A percentile compares a stretch with the other conserved stretches of the same genome.
Conservation (phyloP, 2,113 vertebrate genomes). For the Mormyrus lacerda region DNA sequence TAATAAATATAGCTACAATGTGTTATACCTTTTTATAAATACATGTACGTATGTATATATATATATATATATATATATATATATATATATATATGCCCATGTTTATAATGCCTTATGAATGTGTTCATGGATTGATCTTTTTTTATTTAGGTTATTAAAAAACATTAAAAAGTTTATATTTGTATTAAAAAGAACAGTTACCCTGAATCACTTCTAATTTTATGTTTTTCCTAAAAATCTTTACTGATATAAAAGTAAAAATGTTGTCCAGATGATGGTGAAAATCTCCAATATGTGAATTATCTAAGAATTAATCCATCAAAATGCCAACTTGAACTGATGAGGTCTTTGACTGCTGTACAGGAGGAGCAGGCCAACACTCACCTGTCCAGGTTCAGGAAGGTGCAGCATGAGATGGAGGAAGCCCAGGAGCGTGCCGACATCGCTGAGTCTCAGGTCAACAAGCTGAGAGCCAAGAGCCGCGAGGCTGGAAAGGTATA, state of each 20-base stretch:
- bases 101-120: no score
- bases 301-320: background rate
- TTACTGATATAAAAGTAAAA: background rate
- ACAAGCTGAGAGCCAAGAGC: background rate
- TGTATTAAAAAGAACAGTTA: no score
- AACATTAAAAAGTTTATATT: no score
- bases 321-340: background rate
- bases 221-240: no score
- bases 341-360: constrained; percentile 9
- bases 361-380: constrained; percentile 46
- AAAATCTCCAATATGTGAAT: no score
- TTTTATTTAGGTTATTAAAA: no score
- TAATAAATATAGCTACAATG: no score
- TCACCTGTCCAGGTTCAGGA: constrained; percentile 44
- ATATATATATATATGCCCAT: background rate
- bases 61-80: no score
- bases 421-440: constrained; percentile 15
- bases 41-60: no score
- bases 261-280: background rate
- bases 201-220: no score
- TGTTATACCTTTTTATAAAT: background rate
- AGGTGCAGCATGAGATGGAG: constrained; percentile 58
- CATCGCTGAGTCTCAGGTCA: no score
- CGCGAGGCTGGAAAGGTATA: background rate
- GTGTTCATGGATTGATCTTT: no score